These are phyloP conservation scores for Channallabes apus DNA, from an alignment of 2,797 vertebrate genomes.

Conservation along the genomic window DNA sequence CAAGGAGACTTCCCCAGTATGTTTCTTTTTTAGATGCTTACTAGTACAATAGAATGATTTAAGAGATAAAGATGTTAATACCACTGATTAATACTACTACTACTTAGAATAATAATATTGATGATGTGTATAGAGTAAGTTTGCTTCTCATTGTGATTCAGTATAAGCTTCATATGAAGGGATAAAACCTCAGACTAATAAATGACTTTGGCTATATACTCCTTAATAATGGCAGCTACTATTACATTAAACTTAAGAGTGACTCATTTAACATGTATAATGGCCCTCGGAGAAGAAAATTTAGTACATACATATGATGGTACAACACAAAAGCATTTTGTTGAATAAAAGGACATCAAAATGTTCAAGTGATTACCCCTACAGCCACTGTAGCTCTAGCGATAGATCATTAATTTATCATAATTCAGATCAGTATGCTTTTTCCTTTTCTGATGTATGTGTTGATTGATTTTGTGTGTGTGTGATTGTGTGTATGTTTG, in stretches of 20 bases:
- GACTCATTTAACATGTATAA: neutral
- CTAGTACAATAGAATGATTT: neutral
- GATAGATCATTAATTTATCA: neutral
- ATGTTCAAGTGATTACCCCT: neutral
- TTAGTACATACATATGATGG: neutral
- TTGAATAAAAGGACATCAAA: neutral
- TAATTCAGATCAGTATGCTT: neutral
- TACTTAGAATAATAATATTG: neutral
- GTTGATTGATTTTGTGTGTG: neutral
- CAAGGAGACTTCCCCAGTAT: neutral
- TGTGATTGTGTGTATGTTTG: neutral
- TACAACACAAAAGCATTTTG: neutral
- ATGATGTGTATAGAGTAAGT: neutral
- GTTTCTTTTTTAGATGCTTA: neutral
- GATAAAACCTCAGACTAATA: neutral
- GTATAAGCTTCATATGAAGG: neutral
- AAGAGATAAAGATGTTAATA: too few species aligned
- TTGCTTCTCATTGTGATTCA: neutral
- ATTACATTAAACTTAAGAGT: neutral
- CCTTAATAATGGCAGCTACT: neutral
- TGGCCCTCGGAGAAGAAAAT: neutral
- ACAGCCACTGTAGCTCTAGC: neutral
- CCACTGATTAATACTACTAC: neutral
- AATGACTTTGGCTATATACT: neutral
- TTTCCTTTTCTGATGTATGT: neutral